A percentile compares a stretch with the other conserved stretches of the same genome.
Conservation (phyloP, 2,888 invertebrate genomes). For the Protonemura montana region DNA sequence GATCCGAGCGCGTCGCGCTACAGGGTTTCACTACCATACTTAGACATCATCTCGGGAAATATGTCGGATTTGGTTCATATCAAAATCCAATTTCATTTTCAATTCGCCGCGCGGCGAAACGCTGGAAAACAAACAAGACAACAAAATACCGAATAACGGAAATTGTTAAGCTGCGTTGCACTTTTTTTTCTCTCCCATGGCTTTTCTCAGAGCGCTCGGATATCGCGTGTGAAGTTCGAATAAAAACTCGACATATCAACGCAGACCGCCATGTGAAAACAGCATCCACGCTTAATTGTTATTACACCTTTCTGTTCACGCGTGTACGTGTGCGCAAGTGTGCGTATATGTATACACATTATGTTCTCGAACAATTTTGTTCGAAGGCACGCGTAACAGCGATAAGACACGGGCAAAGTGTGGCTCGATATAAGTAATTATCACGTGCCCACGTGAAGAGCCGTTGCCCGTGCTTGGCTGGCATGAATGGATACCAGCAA, state of each 20-base stretch:
- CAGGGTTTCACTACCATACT: not conserved
- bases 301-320: slow-evolving; percentile 7
- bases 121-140: not conserved
- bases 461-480: not conserved
- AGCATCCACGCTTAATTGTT: not conserved
- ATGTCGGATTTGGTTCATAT: not conserved
- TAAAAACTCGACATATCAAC: not conserved
- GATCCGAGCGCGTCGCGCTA: not conserved
- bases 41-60: slow-evolving; percentile 7
- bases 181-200: not conserved
- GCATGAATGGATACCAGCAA: not conserved
- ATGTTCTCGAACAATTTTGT: slow-evolving; percentile 7
- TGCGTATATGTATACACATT: not conserved
- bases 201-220: not conserved
- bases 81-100: slow-evolving; percentile 12
- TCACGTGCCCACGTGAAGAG: not conserved
- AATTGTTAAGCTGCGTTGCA: slow-evolving; percentile 5
- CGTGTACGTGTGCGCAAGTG: not conserved
- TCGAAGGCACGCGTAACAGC: not conserved
- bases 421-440: not conserved
- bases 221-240: not conserved
- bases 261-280: not conserved
- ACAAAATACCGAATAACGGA: not conserved
- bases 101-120: not conserved
- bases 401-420: not conserved